Base-by-base conservation (phyloP, 2,113 vertebrate genomes). In the Acanthochromis polyacanthus region DNA sequence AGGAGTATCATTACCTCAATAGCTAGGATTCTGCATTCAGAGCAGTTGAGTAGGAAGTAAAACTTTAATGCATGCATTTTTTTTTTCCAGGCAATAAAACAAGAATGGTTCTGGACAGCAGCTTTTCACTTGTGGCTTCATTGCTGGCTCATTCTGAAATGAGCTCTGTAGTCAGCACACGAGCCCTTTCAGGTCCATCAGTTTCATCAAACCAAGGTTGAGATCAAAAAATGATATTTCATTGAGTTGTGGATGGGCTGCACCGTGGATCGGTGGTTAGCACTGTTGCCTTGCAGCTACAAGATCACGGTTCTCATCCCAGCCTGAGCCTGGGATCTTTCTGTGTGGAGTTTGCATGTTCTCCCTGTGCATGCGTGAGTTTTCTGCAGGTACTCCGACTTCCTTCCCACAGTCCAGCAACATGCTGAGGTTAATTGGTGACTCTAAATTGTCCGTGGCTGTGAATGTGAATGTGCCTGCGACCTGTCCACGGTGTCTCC, bases 71-170 rank as follows among this genome's bases (percentile, higher is more conserved):
- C 65, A 48, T 74, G 68, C 28, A 20, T 70, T 60, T 66, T 65
- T 32, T 32, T 67, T 77, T 75, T 52, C 50, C 19, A 61, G 20
- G 46, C 38, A 58, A 57, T 83, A 76, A 87, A 74, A 38, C 40
- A 69, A 60, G 40, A 77, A 36, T 28, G n/a, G 22, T 64, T 75
- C 16, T 28, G 43, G 56, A 71, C 46, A 75, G 55, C 52, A 65
- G 69, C 32, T 73, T 81, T 71, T 75, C 74, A 75, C 12, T 32
- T 17, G 28, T 73, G 38, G 17, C 60, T 72, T 84, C 79, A 79
- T 64, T 65, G 70, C 57, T 0, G 12, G 23, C 68, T 80, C 22
- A 16, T 68, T 86, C 48, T 58, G 50, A 74, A 71, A 80, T 71
- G 28, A 73, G 63, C 67, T 73, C 58, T 81, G 61, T n/a, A 72